Evolutionary conservation across 2,888 invertebrate genomes (phyloP), one percentile per base, ranked within the genome.

Genomic region (Noctua comes): DNA sequence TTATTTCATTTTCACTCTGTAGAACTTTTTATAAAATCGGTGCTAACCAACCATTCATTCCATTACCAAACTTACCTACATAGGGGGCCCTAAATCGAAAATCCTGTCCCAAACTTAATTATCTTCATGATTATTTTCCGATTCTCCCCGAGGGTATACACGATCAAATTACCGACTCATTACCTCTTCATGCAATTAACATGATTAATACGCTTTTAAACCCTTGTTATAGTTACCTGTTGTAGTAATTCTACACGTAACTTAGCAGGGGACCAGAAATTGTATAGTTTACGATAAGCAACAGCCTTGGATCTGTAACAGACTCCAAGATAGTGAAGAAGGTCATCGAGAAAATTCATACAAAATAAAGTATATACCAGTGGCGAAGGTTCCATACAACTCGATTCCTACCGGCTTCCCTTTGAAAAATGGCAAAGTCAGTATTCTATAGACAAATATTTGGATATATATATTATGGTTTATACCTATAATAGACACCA

Each of bases 101-200:
- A 46, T 31, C 64, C 27, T 5, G 7, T 7, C 24, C 27, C 36
- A 27, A 54, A 73, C 36, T 57, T 36, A 24, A 79, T 48, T 80
- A 40, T 27, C 24, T 65, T 54, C 46, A 46, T 65, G 80, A 79
- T 80, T 80, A 57, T 57, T 64, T 65, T 80, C 54, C 16, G 24
- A 65, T 27, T 21, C 46, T 40, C 13, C 18, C 46, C 64, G 24
- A 24, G 40, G 31, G 16, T 68, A 13, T 40, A 31, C 40, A 62
- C 59, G 62, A 54, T 72, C 43, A 51, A 64, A 72, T 80, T 54
- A 72, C 51, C 2, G 10, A 46, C 36, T 80, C 80, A 64, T 80
- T 80, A 72, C 46, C 43, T 54, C 51, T 46, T 80, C 13, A 43
- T n/a, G 31, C n/a, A 70, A 79, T 77, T 80, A 46, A 54, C 21